Base-by-base conservation (phyloP, 2,888 invertebrate species). In the Drosophila kuntzei region DNA sequence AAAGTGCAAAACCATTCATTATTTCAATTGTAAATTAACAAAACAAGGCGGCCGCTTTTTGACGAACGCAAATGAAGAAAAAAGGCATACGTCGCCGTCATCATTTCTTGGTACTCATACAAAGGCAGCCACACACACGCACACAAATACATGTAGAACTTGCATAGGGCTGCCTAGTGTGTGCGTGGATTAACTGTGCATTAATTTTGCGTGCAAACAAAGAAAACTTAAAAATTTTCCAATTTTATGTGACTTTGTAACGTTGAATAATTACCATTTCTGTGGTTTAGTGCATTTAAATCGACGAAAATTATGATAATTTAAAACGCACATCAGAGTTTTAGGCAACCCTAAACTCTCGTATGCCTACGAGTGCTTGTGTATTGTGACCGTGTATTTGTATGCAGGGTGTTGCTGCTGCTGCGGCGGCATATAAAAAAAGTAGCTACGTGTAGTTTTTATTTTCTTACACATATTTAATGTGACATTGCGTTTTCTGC, bases 401-500 rank as follows among this genome's bases (percentile, higher is more conserved):
- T 70, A 54, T 72, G 74, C 78, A 85, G 85, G 89, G 89, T 89
- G 88, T 89, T 90, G 82, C 80, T 74, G 79, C 80, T 71, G 79
- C 78, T 62, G 71, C 53, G 65, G 64, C 63, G 65, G 70, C 65
- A 79, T 73, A 70, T 72, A 79, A 83, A 89, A 79, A 83, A 89
- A 87, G 77, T 80, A 76, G 86, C 86, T 82, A 89, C 88, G 86
- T 86, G 87, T 86, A 88, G 87, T 83, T 89, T 85, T 85, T 60
- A 61, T 70, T 68, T 82, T 69, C 62, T 63, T 76, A 16, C 50
- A 66, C 39, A 66, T 39, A 50, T 47, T 76, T 67, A 53, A 41
- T 49, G 41, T 47, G 46, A 47, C 20, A 50, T 39, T 60, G 32
- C 32, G 39, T 65, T 54, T 67, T 63, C 18, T 36, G 46, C 44